Evolutionary conservation across 2,888 invertebrate species (phyloP).

Genomic region (Graphium colonna): DNA sequence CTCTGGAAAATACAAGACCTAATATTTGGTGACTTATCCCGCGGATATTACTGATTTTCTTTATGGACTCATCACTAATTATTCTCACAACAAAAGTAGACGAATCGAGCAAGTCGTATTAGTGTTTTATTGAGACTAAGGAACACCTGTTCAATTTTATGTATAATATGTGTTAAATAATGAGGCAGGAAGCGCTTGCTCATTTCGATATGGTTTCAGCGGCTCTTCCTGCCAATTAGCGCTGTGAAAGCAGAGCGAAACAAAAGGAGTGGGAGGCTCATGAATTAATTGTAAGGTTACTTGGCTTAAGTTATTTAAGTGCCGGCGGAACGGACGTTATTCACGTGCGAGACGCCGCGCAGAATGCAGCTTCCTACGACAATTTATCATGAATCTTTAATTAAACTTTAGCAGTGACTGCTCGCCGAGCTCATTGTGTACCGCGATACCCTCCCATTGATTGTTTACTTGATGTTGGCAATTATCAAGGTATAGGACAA

Average conservation of each 20-base stretch:
- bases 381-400: constrained; percentile 80
- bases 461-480: constrained; percentile 28
- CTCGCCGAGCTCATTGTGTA: constrained; percentile 60
- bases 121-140: too few species aligned
- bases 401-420: constrained; percentile 75
- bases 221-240: constrained; percentile 73
- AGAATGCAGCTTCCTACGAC: constrained; percentile 75
- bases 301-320: constrained; percentile 73
- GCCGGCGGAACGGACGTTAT: constrained; percentile 65
- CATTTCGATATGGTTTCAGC: constrained; percentile 63
- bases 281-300: constrained; percentile 75
- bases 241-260: constrained; percentile 56
- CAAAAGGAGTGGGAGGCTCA: constrained; percentile 64
- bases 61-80: too few species aligned
- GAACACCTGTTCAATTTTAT: too few species aligned
- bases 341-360: constrained; percentile 66
- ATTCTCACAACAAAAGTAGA: too few species aligned
- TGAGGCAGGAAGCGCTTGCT: constrained; percentile 44
- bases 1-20: too few species aligned
- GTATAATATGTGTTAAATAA: constrained; percentile 28
- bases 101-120: too few species aligned
- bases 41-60: too few species aligned
- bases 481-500: constrained; percentile 20
- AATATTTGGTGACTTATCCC: too few species aligned
- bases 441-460: constrained; percentile 44